These are phyloP conservation scores for Drosophila malerkotliana DNA, from an alignment of 1,140 invertebrate species.

Conservation along the genomic window DNA sequence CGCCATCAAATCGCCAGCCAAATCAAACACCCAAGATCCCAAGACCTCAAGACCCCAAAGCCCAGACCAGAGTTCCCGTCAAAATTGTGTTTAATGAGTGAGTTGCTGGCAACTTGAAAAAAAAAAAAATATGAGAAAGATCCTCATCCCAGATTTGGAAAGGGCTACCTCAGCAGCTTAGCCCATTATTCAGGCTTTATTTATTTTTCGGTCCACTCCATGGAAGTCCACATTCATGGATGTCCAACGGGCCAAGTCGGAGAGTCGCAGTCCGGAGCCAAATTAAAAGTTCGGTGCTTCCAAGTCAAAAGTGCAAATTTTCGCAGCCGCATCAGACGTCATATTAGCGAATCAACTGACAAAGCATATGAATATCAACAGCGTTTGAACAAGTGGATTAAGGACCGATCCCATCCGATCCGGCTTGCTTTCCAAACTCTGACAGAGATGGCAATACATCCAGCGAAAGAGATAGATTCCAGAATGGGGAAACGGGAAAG, in stretches of 20 bases:
- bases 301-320: slow-evolving; percentile 81
- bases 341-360: slow-evolving; percentile 83
- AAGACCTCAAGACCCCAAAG: background rate
- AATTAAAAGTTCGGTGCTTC: slow-evolving; percentile 73
- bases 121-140: background rate
- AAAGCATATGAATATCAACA: slow-evolving; percentile 83
- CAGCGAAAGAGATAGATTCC: background rate
- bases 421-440: slow-evolving; percentile 15
- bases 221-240: background rate
- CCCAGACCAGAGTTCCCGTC: slow-evolving; percentile 29
- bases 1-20: slow-evolving; percentile 66
- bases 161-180: slow-evolving; percentile 69
- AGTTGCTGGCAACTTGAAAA: slow-evolving; percentile 22
- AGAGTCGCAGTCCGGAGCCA: slow-evolving; percentile 19
- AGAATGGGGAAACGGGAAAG: background rate
- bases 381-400: slow-evolving; percentile 82
- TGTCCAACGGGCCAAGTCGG: background rate
- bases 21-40: slow-evolving; percentile 63
- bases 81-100: slow-evolving; percentile 81
- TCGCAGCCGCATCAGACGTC: slow-evolving; percentile 80
- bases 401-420: slow-evolving; percentile 28
- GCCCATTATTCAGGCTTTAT: slow-evolving; percentile 80
- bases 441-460: background rate
- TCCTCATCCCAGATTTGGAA: background rate
- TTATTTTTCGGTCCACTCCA: slow-evolving; percentile 61